These are phyloP conservation scores for Stratiomys singularior DNA, from an alignment of 2,888 invertebrate species.

Conservation along the genomic window DNA sequence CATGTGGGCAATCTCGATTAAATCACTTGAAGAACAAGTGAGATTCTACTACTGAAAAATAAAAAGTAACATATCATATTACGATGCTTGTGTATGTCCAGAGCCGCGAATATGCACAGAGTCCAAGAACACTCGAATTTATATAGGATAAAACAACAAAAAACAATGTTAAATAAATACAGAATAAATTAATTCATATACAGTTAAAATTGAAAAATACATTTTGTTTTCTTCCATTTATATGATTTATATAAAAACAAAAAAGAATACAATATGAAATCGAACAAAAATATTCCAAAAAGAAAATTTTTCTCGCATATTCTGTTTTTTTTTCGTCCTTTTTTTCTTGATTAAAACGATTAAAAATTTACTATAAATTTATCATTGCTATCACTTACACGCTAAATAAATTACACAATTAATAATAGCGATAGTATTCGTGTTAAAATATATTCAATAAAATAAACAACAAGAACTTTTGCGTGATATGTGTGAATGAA, in stretches of 20 bases:
- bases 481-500: constrained; percentile 18
- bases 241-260: constrained; percentile 30
- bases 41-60: no score
- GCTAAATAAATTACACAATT: constrained; percentile 36
- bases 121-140: no score
- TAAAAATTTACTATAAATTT: constrained; percentile 36
- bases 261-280: constrained; percentile 30
- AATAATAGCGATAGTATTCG: constrained; percentile 5
- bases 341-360: constrained; percentile 11
- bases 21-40: no score
- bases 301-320: constrained; percentile 31
- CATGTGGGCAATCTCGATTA: no score
- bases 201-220: not conserved
- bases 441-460: constrained; percentile 28
- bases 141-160: no score
- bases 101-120: no score
- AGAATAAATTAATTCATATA: not conserved
- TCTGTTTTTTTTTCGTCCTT: not conserved
- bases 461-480: constrained; percentile 36
- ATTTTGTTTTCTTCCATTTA: not conserved
- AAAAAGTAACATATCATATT: no score
- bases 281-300: constrained; percentile 43
- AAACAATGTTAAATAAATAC: not conserved
- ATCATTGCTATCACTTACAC: not conserved
- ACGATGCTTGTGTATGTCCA: no score